A percentile compares a stretch with the other conserved stretches of the same genome.
Conservation (phyloP, 1,140 invertebrate genomes). For the Ceratosolen fusciceps region DNA sequence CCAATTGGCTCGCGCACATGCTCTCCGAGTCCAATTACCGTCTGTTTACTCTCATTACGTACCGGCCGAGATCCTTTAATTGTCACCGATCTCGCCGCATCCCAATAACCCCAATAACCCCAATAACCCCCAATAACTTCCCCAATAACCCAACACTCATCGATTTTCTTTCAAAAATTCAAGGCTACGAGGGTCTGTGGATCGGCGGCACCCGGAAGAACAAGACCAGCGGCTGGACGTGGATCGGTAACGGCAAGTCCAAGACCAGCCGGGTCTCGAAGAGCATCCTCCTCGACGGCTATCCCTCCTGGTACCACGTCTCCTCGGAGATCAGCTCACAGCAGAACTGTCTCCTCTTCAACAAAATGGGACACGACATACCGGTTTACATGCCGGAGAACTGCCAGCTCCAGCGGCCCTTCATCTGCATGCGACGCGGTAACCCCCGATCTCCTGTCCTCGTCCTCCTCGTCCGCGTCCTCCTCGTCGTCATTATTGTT, state of each 20-base stretch:
- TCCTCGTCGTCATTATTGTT: no score
- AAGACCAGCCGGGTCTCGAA: conserved; percentile 16
- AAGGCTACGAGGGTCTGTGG: conserved; percentile 53
- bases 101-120: no score
- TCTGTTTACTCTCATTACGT: conserved; percentile 37
- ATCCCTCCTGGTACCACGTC: conserved; percentile 45
- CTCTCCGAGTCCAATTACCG: conserved; percentile 53
- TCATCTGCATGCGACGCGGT: conserved; percentile 48
- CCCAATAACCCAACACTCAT: no score
- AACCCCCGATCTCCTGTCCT: no score
- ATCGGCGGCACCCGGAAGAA: conserved; percentile 49
- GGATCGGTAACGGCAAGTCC: conserved; percentile 24
- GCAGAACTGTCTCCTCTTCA: conserved; percentile 51
- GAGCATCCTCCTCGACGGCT: conserved; percentile 11
- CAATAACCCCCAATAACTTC: no score
- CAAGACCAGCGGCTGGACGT: conserved; percentile 38
- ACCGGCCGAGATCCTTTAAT: no score
- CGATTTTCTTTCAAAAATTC: not conserved
- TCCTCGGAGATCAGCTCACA: not conserved
- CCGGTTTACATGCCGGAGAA: conserved; percentile 46
- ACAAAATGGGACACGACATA: conserved; percentile 48
- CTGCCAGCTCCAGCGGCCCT: conserved; percentile 45
- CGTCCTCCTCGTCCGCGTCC: no score
- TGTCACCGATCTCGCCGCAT: not conserved
- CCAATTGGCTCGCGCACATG: conserved; percentile 48